Conservation (phyloP, 2,113 vertebrate genomes). For the Phrynocephalus versicolor region DNA sequence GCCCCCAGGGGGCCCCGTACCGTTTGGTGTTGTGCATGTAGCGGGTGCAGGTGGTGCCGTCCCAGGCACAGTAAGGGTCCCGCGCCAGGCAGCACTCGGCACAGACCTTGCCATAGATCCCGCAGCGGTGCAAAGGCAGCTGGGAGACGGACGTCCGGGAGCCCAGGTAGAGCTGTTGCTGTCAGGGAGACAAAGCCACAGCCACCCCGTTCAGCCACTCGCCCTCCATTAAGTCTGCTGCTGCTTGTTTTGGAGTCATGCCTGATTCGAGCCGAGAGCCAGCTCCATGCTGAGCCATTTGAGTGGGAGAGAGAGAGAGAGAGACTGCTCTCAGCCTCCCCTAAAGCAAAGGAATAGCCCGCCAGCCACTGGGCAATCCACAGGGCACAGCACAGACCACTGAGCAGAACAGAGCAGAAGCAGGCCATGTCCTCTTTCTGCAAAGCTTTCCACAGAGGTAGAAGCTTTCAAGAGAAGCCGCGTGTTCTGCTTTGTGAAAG, state of each 20-base stretch:
- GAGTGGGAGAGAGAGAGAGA: no score
- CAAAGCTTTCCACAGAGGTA: background rate
- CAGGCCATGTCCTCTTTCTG: background rate
- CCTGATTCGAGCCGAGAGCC: background rate
- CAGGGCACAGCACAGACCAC: no score
- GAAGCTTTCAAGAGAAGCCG: background rate
- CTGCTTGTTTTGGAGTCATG: background rate
- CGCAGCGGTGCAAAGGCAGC: slow-evolving; percentile 91
- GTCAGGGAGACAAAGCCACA: background rate
- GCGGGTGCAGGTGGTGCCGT: slow-evolving; percentile 89
- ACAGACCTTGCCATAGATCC: slow-evolving; percentile 91
- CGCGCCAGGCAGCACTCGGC: slow-evolving; percentile 97
- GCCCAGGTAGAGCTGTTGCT: slow-evolving; percentile 95
- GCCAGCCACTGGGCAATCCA: background rate
- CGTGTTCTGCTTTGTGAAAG: background rate
- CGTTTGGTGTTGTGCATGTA: slow-evolving; percentile 92
- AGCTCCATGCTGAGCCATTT: background rate
- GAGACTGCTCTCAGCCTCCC: background rate
- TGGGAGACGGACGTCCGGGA: slow-evolving; percentile 85
- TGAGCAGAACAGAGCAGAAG: background rate
- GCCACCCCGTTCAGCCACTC: background rate
- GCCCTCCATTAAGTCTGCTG: background rate
- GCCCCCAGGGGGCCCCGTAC: slow-evolving; percentile 60
- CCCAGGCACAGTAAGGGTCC: slow-evolving; percentile 97
- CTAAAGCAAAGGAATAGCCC: background rate